Base-by-base conservation (phyloP, 92 coral and sea anemone species). In the Palythoa grandiflora region DNA sequence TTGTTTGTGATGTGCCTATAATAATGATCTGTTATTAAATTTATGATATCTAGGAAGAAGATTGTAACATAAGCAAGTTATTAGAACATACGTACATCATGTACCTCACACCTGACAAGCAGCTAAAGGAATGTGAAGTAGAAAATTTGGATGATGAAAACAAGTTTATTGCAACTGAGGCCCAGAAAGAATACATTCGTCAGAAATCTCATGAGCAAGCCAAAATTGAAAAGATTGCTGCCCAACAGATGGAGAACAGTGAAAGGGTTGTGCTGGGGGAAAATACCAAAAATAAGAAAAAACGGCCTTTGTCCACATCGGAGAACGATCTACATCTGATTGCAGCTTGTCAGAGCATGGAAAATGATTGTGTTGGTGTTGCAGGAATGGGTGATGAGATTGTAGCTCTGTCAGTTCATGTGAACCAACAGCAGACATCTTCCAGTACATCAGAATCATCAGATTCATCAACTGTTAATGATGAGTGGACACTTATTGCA, bases 181-280 rank as follows among this genome's bases (percentile, higher is more conserved):
- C 99, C 16, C 99, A 97, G 80, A 91, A 90, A 10, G 96, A 90
- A 73, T 95, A 97, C 93, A 95, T 97, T 78, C 94, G 98, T 16
- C 94, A 97, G 79, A 93, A 93, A 68, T 95, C 99, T 7, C 40
- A 78, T 57, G 98, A 94, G 72, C 98, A 92, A 76, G 60, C 94
- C 71, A 95, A 95, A 80, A 38, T 85, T 3, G 96, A 93, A 44
- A 87, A 83, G 51, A 86, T 77, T 79, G 79, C 77, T 36, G 89
- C 83, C 59, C 92, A 87, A 13, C 60, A 59, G 14, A 81, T 48
- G 39, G 98, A 95, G 12, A 94, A 91, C 38, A 89, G 91, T 13
- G 93, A 91, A 48, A 37, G 88, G 54, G 89, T 84, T 11, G 68
- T 88, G 40, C 57, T 77, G 59, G 9, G 88, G 10, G 94, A 91